Evolutionary conservation across 2,888 invertebrate species (phyloP), one percentile per base, ranked within the genome.

Genomic region (Meandrusa payeni): DNA sequence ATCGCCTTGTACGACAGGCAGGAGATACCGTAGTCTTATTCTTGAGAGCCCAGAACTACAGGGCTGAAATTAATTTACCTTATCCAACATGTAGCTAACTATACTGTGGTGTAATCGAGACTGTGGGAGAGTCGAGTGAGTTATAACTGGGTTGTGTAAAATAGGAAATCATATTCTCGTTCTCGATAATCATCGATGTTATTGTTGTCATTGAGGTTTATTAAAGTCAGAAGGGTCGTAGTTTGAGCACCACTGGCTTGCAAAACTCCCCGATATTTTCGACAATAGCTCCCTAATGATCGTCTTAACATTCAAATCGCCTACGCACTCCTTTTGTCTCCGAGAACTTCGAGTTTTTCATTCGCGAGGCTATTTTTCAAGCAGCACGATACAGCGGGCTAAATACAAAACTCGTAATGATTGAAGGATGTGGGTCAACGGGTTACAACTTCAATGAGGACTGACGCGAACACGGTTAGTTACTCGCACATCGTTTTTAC

Each of bases 281-380:
- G 61, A 78, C 86, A 87, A 87, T 81, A 64, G 76, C 53, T 28
- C 55, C 54, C 82, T 87, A 86, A 87, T 86, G 86, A 85, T 77
- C 68, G 71, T 76, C 76, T 81, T 83, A 83, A 67, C 85, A 85
- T 85, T 85, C 80, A 79, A 71, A 74, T 79, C 78, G 73, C 82
- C 85, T 76, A 80, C 85, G 76, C 67, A 56, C 60, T 54, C 50
- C 79, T 75, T 80, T 86, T 86, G 86, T 87, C 82, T 86, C 79
- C 81, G 48, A 72, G 71, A 80, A 76, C 67, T 59, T 55, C 41
- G 53, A 63, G 65, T 76, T 85, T 82, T 85, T 78, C 76, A 69
- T 74, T 64, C 62, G 69, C 73, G 61, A 46, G 61, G 62, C 71
- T 68, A 80, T 85, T 82, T 86, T 83, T 83, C 80, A 81, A 82